phyloP scores from a whole-genome alignment of 2,113 vertebrate species.

The Enhydra lutris region DNA sequence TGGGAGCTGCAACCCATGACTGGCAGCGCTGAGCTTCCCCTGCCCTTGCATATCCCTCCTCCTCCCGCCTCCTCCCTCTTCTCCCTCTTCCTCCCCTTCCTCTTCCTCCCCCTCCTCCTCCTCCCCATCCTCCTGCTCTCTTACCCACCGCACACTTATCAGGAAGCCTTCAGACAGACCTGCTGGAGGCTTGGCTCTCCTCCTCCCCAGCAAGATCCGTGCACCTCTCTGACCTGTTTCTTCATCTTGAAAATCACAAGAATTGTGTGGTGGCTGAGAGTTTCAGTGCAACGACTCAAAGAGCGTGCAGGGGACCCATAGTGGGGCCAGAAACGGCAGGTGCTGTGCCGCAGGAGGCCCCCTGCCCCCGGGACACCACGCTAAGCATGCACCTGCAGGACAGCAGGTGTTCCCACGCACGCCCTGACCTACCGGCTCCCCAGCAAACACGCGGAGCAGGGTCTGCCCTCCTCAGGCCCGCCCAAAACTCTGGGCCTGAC shows the following conservation, averaged over 20 bases:
- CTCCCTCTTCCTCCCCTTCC: too few species aligned
- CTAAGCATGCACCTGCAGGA: too few species aligned
- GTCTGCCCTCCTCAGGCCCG: background rate
- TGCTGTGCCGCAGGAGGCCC: too few species aligned
- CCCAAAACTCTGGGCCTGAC: background rate
- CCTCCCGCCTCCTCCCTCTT: fast-evolving
- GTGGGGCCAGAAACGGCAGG: too few species aligned
- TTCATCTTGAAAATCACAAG: background rate
- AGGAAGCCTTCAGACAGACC: background rate
- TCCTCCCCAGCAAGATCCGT: fast-evolving
- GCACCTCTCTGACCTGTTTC: background rate
- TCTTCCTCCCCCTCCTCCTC: too few species aligned
- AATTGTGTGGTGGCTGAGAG: background rate
- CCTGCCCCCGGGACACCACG: too few species aligned
- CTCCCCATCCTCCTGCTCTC: too few species aligned
- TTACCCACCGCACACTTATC: too few species aligned
- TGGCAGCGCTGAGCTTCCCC: background rate
- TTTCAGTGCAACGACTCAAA: background rate
- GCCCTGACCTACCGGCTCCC: background rate
- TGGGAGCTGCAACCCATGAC: too few species aligned
- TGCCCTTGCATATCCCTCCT: too few species aligned
- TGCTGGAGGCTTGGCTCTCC: background rate
- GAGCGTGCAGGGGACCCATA: background rate
- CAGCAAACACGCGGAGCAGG: fast-evolving
- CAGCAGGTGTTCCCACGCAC: fast-evolving